Evolutionary conservation across 2,113 vertebrate genomes (phyloP).

Genomic region (Stercorarius parasiticus): DNA sequence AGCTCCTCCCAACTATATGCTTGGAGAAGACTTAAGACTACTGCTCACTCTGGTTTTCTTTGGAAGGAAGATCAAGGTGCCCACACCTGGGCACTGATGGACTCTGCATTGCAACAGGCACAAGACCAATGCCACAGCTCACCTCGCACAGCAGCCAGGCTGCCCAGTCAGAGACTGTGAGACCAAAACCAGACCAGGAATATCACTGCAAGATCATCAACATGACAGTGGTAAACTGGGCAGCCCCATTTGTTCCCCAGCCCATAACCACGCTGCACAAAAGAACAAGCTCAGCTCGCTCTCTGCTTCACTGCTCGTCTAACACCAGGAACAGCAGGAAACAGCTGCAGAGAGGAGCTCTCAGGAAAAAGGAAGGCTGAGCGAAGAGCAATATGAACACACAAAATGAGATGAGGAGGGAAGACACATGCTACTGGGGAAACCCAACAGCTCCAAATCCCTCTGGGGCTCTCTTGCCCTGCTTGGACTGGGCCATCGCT

Average conservation of each 20-base stretch:
- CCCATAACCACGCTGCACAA: background rate
- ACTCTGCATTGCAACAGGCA: background rate
- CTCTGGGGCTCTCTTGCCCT: background rate
- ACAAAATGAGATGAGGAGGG: background rate
- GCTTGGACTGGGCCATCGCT: background rate
- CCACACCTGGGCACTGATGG: rapidly evolving
- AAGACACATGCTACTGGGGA: background rate
- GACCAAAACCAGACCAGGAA: background rate
- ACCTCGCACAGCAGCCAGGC: background rate
- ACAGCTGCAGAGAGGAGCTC: background rate
- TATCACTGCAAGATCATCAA: background rate
- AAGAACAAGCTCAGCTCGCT: background rate
- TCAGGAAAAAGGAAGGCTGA: slow-evolving; percentile 25
- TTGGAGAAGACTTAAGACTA: background rate
- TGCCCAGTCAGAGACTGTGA: background rate
- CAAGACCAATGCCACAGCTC: rapidly evolving
- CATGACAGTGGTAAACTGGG: background rate
- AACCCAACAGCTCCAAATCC: background rate
- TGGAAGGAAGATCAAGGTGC: background rate
- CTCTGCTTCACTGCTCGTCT: background rate
- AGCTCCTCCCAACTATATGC: background rate
- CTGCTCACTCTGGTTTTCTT: background rate
- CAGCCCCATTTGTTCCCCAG: background rate
- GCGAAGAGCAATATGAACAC: background rate
- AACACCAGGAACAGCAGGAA: background rate